These are phyloP conservation scores for Antechinus stuartii DNA, from an alignment of 2,113 vertebrate species.

Conservation along the genomic window DNA sequence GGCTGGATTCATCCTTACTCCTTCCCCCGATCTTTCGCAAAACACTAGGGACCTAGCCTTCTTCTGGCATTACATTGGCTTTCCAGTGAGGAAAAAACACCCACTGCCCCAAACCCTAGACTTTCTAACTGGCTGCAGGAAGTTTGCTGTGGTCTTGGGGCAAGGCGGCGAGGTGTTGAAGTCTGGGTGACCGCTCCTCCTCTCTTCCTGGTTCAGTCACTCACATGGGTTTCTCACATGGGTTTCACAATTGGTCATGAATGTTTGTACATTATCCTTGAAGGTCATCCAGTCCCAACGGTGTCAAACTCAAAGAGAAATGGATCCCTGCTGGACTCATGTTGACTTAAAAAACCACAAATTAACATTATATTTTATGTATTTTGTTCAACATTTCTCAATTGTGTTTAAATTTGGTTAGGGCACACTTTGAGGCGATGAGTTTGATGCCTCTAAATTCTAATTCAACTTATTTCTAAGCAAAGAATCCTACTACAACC, in stretches of 20 bases:
- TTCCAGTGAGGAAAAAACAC: background rate
- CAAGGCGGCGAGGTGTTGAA: rapidly evolving
- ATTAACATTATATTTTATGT: background rate
- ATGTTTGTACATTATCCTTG: background rate
- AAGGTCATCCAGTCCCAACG: background rate
- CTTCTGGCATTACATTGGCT: background rate
- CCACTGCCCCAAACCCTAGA: background rate
- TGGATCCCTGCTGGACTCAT: background rate
- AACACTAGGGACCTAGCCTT: background rate
- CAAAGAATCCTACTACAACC: background rate
- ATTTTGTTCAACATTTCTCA: background rate
- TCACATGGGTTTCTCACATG: background rate
- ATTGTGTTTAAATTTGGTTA: background rate
- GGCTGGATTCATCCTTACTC: background rate
- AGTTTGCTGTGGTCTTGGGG: background rate
- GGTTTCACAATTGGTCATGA: background rate
- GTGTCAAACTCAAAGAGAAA: background rate
- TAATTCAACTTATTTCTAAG: background rate
- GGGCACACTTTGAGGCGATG: background rate
- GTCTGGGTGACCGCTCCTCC: background rate
- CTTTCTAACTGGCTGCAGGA: background rate
- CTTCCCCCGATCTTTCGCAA: background rate
- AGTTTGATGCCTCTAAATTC: background rate
- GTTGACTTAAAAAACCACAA: background rate
- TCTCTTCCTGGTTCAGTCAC: background rate